phyloP scores from a whole-genome alignment of 2,113 vertebrate genomes.

The Dermatemys mawii region DNA sequence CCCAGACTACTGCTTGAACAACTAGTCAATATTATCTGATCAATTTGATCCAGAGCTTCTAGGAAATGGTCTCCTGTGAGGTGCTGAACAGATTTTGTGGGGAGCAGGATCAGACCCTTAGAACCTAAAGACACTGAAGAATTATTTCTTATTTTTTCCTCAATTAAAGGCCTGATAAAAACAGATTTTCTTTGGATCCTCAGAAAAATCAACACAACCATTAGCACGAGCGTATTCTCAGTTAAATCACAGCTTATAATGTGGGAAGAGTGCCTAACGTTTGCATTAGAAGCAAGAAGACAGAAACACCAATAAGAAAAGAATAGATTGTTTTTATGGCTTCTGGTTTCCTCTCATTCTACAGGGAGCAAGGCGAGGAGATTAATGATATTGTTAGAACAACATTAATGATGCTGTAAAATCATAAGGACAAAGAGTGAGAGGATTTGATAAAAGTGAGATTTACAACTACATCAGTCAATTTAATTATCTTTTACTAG shows the following conservation, averaged over 20 bases:
- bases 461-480: slow-evolving; percentile 83
- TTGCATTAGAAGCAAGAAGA: background rate
- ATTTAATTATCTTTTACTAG: slow-evolving; percentile 84
- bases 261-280: background rate
- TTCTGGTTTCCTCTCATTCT: background rate
- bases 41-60: background rate
- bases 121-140: background rate
- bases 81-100: background rate
- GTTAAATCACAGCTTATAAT: background rate
- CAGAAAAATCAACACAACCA: background rate
- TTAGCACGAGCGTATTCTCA: background rate
- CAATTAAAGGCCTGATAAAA: background rate
- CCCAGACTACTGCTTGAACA: background rate
- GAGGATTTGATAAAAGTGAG: slow-evolving; percentile 80
- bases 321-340: background rate
- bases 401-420: slow-evolving; percentile 84
- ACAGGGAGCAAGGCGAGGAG: slow-evolving; percentile 39
- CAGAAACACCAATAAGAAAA: background rate
- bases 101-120: background rate
- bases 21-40: background rate
- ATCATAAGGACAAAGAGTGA: slow-evolving; percentile 71
- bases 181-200: background rate
- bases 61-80: background rate
- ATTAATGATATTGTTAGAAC: slow-evolving; percentile 67
- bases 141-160: background rate